Percentiles rank a stretch among this genome's conserved stretches.
Conservation (phyloP, 2,113 vertebrate genomes). For the Scomber scombrus region DNA sequence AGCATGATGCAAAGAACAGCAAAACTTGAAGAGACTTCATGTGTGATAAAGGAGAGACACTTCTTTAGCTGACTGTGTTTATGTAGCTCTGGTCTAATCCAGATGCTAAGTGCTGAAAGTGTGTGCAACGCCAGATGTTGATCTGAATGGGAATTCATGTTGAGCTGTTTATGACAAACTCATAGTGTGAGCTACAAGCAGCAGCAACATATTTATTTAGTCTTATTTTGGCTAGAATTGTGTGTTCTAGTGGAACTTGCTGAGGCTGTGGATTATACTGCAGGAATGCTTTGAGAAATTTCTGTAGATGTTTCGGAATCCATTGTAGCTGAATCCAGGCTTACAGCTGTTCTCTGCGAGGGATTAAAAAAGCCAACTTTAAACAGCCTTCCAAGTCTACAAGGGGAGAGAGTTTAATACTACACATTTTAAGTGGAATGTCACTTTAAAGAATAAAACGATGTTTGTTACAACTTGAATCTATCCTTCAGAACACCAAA, state of each 20-base stretch:
- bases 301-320: background rate
- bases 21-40: background rate
- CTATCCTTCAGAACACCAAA: too few relatives aligned
- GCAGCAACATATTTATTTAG: too few relatives aligned
- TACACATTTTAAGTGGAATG: background rate
- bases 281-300: background rate
- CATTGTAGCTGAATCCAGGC: constrained; percentile 6
- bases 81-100: background rate
- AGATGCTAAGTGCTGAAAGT: background rate
- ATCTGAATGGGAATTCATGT: background rate
- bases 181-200: background rate
- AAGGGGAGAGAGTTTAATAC: background rate
- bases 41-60: background rate
- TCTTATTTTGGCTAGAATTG: background rate
- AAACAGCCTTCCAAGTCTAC: background rate
- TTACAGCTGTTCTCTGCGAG: constrained; percentile 1
- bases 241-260: background rate
- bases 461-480: background rate
- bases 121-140: constrained; percentile 15
- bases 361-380: background rate
- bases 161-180: background rate
- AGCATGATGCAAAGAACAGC: background rate
- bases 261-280: background rate
- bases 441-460: background rate
- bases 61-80: background rate